Evolutionary conservation across 1,140 invertebrate genomes (phyloP).

Genomic region (Dendroctonus ponderosae): DNA sequence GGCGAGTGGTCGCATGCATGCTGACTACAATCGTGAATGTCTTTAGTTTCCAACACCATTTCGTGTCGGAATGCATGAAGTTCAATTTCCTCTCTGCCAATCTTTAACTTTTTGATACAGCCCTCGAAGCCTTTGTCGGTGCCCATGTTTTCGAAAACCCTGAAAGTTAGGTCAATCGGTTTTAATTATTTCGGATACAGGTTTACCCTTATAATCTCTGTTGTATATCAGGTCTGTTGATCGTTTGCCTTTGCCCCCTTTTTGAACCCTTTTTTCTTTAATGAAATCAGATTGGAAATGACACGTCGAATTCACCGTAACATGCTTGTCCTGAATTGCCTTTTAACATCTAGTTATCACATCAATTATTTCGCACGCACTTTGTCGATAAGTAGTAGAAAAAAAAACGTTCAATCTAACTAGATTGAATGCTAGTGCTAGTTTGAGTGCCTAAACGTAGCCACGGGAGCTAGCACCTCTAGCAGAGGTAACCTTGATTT

Average conservation of each 20-base stretch:
- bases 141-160: constrained; percentile 83
- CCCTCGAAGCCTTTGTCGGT: constrained; percentile 78
- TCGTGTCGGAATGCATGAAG: constrained; percentile 67
- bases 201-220: constrained; percentile 23
- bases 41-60: constrained; percentile 63
- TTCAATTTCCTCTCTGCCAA: constrained; percentile 70
- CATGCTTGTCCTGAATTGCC: no score
- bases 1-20: constrained; percentile 77
- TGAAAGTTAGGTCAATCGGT: constrained; percentile 49
- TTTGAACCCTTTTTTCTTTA: constrained; percentile 11
- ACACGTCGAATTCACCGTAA: not conserved
- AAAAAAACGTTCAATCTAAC: no score
- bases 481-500: no score
- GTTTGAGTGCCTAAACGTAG: no score
- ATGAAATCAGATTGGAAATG: constrained; percentile 6
- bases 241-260: not conserved
- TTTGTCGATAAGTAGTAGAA: not conserved
- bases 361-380: no score
- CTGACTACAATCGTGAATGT: constrained; percentile 67
- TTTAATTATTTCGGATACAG: constrained; percentile 27
- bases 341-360: no score
- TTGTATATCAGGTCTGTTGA: constrained; percentile 21
- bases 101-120: constrained; percentile 75
- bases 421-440: no score
- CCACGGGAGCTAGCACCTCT: no score